phyloP scores from a whole-genome alignment of 2,113 vertebrate species.

The Notechis scutatus region DNA sequence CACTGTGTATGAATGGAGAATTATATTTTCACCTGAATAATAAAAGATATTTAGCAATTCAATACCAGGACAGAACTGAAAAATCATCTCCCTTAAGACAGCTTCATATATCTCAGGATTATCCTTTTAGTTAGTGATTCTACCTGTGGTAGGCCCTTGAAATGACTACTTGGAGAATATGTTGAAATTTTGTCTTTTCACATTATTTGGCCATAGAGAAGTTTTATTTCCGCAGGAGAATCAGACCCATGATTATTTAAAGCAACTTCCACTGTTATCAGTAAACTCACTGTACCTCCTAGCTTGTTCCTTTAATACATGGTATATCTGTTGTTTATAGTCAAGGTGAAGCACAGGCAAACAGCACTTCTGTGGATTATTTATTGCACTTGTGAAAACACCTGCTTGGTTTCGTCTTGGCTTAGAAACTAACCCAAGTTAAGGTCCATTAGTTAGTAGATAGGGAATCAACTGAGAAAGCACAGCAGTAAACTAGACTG shows the following conservation, averaged over 20 bases:
- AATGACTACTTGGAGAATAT: not conserved
- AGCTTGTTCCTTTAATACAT: not conserved
- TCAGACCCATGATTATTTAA: not conserved
- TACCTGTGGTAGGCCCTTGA: not conserved
- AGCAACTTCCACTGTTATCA: not conserved
- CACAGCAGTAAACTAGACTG: not conserved
- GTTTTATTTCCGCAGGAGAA: not conserved
- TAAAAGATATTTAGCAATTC: not conserved
- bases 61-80: not conserved
- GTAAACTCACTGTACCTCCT: not conserved
- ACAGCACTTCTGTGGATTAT: not conserved
- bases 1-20: not conserved
- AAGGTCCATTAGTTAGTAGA: not conserved
- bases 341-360: not conserved
- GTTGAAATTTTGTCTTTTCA: not conserved
- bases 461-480: not conserved
- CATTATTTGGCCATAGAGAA: not conserved
- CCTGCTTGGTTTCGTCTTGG: not conserved
- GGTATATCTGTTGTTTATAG: not conserved
- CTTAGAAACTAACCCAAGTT: not conserved
- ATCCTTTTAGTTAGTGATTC: not conserved
- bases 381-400: not conserved
- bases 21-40: not conserved
- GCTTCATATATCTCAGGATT: not conserved
- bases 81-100: not conserved